These are phyloP conservation scores for Neopipo cinnamomea DNA, from an alignment of 2,113 vertebrate species.

Conservation along the genomic window DNA sequence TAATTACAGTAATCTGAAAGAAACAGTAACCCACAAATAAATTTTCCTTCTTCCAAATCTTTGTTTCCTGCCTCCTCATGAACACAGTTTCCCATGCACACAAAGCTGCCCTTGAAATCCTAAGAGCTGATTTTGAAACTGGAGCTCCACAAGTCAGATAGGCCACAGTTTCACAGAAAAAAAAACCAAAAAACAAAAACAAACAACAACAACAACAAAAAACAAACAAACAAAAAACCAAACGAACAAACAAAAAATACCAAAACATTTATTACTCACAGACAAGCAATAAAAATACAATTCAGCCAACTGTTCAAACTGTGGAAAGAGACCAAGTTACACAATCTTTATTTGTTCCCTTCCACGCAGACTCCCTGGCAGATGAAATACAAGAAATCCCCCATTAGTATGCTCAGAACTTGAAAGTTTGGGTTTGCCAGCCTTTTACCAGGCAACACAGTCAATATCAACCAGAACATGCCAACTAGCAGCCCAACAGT, in stretches of 20 bases:
- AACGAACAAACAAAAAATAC: too few relatives aligned
- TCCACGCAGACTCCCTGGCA: neutral
- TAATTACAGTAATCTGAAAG: neutral
- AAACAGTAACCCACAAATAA: neutral
- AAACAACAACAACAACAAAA: too few relatives aligned
- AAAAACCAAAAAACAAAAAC: neutral
- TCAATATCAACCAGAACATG: neutral
- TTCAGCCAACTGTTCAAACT: neutral
- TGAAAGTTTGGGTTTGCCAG: neutral
- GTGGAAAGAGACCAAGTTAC: neutral
- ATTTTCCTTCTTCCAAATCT: neutral
- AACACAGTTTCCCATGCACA: neutral
- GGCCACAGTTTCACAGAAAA: neutral
- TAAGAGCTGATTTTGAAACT: neutral
- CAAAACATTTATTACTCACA: neutral
- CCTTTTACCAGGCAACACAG: neutral
- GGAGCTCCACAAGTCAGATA: neutral
- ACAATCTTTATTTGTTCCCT: neutral
- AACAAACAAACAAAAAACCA: too few relatives aligned
- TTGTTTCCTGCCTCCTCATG: neutral
- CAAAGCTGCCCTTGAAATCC: neutral
- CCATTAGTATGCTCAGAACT: neutral
- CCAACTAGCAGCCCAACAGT: neutral
- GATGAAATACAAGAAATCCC: neutral
- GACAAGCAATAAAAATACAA: neutral